Percentiles rank a stretch among this genome's conserved stretches.
Conservation (phyloP, 2,888 invertebrate genomes). For the Macrosoma leucophasiata region DNA sequence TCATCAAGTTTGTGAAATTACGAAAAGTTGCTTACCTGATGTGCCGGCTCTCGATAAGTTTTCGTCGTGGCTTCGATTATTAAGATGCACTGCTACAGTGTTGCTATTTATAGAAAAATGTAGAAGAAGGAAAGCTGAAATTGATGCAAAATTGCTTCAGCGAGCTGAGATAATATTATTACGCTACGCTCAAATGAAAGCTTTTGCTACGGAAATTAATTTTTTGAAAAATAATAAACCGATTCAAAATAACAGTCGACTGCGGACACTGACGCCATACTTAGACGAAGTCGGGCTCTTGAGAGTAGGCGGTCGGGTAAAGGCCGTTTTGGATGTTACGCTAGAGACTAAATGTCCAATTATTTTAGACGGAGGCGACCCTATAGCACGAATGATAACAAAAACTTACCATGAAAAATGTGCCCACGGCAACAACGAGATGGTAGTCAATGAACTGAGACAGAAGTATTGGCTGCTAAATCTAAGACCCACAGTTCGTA, state of each 20-base stretch:
- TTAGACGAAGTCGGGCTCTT: constrained; percentile 19
- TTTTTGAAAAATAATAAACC: constrained; percentile 3
- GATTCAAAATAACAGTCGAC: constrained; percentile 6
- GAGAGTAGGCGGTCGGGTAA: constrained; percentile 20
- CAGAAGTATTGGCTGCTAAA: constrained; percentile 26
- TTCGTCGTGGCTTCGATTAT: constrained; percentile 15
- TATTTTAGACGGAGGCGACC: constrained; percentile 18
- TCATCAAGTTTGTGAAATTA: background rate
- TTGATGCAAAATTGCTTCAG: background rate
- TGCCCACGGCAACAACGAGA: constrained; percentile 19
- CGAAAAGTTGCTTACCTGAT: constrained; percentile 1
- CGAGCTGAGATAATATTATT: constrained; percentile 9
- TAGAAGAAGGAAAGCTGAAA: background rate
- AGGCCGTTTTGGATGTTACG: constrained; percentile 7
- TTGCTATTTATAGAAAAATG: constrained; percentile 8
- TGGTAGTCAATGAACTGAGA: constrained; percentile 23
- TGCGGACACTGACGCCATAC: constrained; percentile 8
- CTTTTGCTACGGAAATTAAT: constrained; percentile 1
- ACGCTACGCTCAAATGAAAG: constrained; percentile 4
- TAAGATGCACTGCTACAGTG: constrained; percentile 7
- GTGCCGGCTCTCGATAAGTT: constrained; percentile 14
- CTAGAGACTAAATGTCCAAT: constrained; percentile 12
- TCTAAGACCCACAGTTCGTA: constrained; percentile 12
- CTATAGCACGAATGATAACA: constrained; percentile 12
- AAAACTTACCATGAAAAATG: constrained; percentile 17